Evolutionary conservation across 2,888 invertebrate genomes (phyloP).

Genomic region (Cinara cedri): DNA sequence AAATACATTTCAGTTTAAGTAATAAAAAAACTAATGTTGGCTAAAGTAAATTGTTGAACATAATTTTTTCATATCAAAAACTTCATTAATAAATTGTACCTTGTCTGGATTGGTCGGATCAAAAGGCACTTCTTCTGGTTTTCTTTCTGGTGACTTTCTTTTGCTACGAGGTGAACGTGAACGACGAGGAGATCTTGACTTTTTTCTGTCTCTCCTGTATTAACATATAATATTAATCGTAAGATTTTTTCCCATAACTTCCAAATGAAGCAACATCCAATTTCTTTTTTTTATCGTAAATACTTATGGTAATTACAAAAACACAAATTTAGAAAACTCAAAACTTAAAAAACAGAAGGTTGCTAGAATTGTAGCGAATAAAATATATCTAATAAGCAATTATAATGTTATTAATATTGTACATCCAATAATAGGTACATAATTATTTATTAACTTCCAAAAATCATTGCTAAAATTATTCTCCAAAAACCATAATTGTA

Average conservation of each 20-base stretch:
- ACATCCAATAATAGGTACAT: not conserved
- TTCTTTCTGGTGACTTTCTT: slow-evolving; percentile 69
- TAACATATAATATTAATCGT: slow-evolving; percentile 56
- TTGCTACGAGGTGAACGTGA: slow-evolving; percentile 60
- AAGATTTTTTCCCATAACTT: no score
- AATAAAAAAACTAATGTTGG: slow-evolving; percentile 34
- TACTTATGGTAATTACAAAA: not conserved
- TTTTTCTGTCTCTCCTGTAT: slow-evolving; percentile 62
- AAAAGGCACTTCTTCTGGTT: slow-evolving; percentile 69
- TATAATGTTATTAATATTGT: not conserved
- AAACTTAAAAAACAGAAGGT: no score
- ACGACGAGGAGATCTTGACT: slow-evolving; percentile 62
- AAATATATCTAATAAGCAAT: not conserved
- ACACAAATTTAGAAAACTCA: not conserved
- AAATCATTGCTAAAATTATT: no score
- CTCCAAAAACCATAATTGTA: no score
- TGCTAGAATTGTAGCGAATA: no score
- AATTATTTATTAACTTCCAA: not conserved
- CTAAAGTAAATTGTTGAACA: slow-evolving; percentile 49
- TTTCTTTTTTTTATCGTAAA: no score
- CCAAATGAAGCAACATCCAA: no score
- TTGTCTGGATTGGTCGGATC: slow-evolving; percentile 78
- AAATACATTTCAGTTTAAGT: slow-evolving; percentile 40
- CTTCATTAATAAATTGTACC: slow-evolving; percentile 63
- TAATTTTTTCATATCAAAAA: slow-evolving; percentile 9